Base-by-base conservation (phyloP, 2,888 invertebrate genomes). In the Acanthosepion esculentum region DNA sequence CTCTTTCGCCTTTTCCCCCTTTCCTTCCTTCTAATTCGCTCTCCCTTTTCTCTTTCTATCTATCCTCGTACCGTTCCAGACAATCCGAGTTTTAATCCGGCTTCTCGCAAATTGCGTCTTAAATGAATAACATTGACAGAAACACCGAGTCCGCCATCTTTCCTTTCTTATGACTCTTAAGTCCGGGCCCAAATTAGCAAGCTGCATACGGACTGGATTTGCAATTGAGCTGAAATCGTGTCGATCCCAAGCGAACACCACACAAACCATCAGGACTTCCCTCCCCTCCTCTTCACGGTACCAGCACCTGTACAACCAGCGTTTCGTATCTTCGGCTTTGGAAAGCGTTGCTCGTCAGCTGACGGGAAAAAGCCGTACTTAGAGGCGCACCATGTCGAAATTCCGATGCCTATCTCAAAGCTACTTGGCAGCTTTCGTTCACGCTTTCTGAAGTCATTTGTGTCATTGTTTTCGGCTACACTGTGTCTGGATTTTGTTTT, bases 91-190 rank as follows among this genome's bases (percentile, higher is more conserved):
- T 78, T 78, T 78, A 78, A 78, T 78, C 78, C 78, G n/a, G 12
- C 78, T n/a, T 78, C 78, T n/a, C 78, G 78, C 78, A 78, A 78
- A 78, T 78, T 78, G 78, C n/a, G n/a, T 78, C 78, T 78, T n/a
- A 78, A 78, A 33, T 33, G n/a, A 78, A 15, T n/a, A 33, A n/a
- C n/a, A 78, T n/a, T n/a, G 78, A 78, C 78, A 78, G 78, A 33
- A 78, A n/a, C 15, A 33, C n/a, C 33, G n/a, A 78, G n/a, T 78
- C n/a, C n/a, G n/a, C n/a, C 78, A 33, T 78, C 33, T 78, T 78
- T 78, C n/a, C 78, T n/a, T 78, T n/a, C 33, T 78, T 78, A 78
- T 4, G 78, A 78, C 78, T 78, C 78, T 78, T 78, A 78, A n/a
- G 78, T 78, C n/a, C n/a, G 78, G 78, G 12, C 33, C 78, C 78